Conservation (phyloP, 2,113 vertebrate genomes). For the Agapornis roseicollis region DNA sequence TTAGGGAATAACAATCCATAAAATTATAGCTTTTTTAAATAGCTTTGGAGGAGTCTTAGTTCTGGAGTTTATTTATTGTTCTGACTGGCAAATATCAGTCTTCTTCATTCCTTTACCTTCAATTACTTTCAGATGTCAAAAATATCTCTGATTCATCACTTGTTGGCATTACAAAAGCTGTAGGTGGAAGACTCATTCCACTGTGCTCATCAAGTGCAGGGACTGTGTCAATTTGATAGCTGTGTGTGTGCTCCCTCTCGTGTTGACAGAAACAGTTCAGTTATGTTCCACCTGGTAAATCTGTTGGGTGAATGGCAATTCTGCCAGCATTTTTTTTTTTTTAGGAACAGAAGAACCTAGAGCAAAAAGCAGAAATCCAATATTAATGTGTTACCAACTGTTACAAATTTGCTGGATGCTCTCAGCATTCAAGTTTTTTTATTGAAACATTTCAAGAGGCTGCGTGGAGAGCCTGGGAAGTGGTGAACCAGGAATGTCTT, state of each 20-base stretch:
- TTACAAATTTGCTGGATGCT: background rate
- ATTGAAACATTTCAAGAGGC: background rate
- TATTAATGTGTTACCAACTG: background rate
- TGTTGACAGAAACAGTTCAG: constrained; percentile 7
- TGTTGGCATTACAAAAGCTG: constrained; percentile 4
- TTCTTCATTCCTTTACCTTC: constrained; percentile 34
- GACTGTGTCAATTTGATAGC: constrained; percentile 20
- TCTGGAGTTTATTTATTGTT: constrained; percentile 47
- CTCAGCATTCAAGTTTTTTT: background rate
- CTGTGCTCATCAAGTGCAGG: constrained; percentile 15
- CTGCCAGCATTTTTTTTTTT: background rate
- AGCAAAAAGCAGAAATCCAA: background rate
- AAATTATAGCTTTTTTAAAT: constrained; percentile 22
- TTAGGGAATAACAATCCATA: background rate
- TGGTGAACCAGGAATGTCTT: background rate
- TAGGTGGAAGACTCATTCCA: constrained; percentile 32
- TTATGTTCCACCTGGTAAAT: background rate
- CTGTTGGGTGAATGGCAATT: background rate
- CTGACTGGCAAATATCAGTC: constrained; percentile 24
- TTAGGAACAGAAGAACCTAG: background rate
- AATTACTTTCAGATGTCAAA: constrained; percentile 47
- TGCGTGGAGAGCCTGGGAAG: background rate
- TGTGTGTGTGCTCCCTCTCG: constrained; percentile 14
- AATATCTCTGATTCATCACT: constrained; percentile 58
- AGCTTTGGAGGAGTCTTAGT: background rate